Evolutionary conservation across 2,888 invertebrate species (phyloP).

Genomic region (Coecobrya sp.): DNA sequence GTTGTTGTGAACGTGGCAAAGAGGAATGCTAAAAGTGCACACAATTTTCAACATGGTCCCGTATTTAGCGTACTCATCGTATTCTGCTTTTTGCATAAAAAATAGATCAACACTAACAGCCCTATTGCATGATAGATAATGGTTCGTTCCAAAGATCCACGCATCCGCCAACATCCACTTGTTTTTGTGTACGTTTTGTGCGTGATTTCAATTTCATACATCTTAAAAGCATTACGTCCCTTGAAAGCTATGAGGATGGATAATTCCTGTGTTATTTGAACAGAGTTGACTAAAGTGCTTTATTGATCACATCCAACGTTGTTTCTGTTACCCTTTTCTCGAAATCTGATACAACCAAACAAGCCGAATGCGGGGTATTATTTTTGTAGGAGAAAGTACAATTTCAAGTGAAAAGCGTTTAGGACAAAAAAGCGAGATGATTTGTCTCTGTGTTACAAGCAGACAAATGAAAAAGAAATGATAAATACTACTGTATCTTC

Average conservation of each 20-base stretch:
- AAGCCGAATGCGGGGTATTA: not conserved
- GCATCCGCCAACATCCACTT: not conserved
- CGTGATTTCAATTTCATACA: constrained; percentile 1
- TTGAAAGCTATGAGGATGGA: not conserved
- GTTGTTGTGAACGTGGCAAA: not conserved
- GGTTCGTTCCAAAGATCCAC: not conserved
- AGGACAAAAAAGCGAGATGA: not conserved
- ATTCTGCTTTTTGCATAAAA: not conserved
- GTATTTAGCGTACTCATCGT: not conserved
- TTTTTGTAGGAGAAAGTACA: not conserved
- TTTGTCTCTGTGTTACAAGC: not conserved
- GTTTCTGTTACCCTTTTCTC: not conserved
- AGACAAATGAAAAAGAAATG: not conserved
- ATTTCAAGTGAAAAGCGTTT: not conserved
- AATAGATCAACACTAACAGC: constrained; percentile 11
- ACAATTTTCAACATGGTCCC: not conserved
- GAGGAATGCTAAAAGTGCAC: not conserved
- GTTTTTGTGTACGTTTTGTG: constrained; percentile 5
- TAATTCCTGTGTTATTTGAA: not conserved
- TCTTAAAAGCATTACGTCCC: not conserved
- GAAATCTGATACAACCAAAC: constrained; percentile 1
- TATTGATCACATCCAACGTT: not conserved
- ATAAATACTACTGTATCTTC: not conserved
- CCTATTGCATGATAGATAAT: not conserved
- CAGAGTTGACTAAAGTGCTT: not conserved